Percentiles rank a stretch among this genome's conserved stretches.
Evolutionary conservation across 1,140 invertebrate genomes (phyloP).

Genomic region (Diabrotica undecimpunctata): DNA sequence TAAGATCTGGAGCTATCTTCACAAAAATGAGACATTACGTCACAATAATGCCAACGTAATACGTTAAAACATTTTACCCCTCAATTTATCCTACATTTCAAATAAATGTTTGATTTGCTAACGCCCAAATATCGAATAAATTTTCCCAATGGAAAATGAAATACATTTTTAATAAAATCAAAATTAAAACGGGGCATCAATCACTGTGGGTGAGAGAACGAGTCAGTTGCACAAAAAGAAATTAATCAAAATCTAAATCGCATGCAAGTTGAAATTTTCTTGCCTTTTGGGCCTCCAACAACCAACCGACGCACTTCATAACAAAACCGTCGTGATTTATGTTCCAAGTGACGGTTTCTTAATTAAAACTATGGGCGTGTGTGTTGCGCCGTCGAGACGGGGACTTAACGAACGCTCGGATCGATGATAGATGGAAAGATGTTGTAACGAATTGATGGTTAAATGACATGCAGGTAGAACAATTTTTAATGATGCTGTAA

Average conservation of each 20-base stretch:
- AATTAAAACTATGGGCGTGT: constrained; percentile 12
- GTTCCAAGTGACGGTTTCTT: constrained; percentile 12
- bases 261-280: constrained; percentile 4
- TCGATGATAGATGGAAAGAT: too few relatives aligned
- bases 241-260: constrained; percentile 17
- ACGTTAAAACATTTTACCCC: too few relatives aligned
- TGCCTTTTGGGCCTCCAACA: background rate
- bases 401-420: background rate
- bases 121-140: too few relatives aligned
- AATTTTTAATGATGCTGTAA: too few relatives aligned
- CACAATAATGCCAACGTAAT: too few relatives aligned
- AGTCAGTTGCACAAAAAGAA: constrained; percentile 6
- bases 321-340: constrained; percentile 13
- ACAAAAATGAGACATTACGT: too few relatives aligned
- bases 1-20: too few relatives aligned
- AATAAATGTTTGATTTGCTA: too few relatives aligned
- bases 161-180: constrained; percentile 15
- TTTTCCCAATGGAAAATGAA: constrained; percentile 5
- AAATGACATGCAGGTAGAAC: too few relatives aligned
- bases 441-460: too few relatives aligned
- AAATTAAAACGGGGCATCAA: constrained; percentile 10
- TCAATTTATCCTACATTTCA: too few relatives aligned
- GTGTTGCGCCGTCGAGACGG: background rate
- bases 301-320: background rate
- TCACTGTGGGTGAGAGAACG: background rate